These are phyloP conservation scores for Callipepla squamata DNA, from an alignment of 2,113 vertebrate species.

Conservation along the genomic window DNA sequence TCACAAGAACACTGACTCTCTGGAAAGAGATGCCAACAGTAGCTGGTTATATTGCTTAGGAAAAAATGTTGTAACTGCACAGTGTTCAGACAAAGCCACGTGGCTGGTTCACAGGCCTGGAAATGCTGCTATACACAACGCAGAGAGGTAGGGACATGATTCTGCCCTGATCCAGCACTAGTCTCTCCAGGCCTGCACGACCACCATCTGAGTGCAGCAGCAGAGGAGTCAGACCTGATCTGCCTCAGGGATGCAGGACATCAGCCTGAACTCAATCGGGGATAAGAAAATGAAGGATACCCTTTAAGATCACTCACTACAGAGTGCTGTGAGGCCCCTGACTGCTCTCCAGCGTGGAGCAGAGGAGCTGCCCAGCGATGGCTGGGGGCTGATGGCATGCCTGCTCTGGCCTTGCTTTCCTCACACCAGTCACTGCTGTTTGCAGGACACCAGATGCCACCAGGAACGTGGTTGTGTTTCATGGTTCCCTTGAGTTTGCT, in stretches of 20 bases:
- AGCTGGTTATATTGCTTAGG: not conserved
- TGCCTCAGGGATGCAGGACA: not conserved
- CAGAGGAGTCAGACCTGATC: not conserved
- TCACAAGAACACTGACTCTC: not conserved
- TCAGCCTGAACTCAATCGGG: not conserved
- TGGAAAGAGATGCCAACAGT: not conserved
- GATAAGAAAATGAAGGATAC: not conserved
- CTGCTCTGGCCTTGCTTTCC: not conserved
- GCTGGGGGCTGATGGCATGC: not conserved
- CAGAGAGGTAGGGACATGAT: not conserved
- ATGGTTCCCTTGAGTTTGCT: not conserved
- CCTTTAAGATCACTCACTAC: not conserved
- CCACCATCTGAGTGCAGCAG: not conserved
- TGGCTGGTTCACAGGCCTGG: not conserved
- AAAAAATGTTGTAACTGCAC: not conserved
- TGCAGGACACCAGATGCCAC: not conserved
- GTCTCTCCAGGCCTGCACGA: not conserved
- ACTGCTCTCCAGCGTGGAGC: not conserved
- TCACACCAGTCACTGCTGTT: rapidly evolving
- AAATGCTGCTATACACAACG: not conserved
- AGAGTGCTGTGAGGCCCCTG: not conserved
- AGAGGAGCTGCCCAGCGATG: not conserved
- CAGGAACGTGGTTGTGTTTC: not conserved
- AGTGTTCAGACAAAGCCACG: not conserved
- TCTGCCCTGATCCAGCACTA: not conserved